These are phyloP conservation scores for Hemitrygon akajei DNA, from an alignment of 2,797 vertebrate species.

Conservation along the genomic window DNA sequence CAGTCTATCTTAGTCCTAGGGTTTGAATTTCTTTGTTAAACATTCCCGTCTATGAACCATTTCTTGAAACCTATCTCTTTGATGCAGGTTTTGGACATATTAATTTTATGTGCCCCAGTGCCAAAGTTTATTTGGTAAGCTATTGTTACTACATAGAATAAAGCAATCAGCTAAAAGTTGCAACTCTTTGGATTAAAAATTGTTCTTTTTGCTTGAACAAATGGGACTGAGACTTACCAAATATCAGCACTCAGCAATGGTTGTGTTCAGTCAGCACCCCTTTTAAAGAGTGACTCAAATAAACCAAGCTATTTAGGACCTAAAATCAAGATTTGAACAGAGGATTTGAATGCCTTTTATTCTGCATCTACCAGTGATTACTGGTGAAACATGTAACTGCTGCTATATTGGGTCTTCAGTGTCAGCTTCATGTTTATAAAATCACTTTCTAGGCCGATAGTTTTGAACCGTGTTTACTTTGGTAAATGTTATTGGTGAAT, in stretches of 20 bases:
- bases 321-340: background rate
- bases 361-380: background rate
- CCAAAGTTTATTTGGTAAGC: no score
- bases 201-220: background rate
- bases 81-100: no score
- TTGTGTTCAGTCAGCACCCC: background rate
- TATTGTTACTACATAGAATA: no score
- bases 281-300: background rate
- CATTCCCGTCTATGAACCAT: no score
- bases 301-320: background rate
- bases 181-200: background rate
- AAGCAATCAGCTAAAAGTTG: background rate
- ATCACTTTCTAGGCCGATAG: background rate
- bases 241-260: background rate
- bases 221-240: background rate
- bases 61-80: no score
- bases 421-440: background rate
- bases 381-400: background rate
- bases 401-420: background rate
- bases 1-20: no score
- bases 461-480: background rate
- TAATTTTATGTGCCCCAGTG: no score
- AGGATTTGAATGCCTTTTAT: background rate
- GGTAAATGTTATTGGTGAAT: no score
- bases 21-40: no score